phyloP scores from a whole-genome alignment of 2,113 vertebrate genomes.

The Trichechus manatus region DNA sequence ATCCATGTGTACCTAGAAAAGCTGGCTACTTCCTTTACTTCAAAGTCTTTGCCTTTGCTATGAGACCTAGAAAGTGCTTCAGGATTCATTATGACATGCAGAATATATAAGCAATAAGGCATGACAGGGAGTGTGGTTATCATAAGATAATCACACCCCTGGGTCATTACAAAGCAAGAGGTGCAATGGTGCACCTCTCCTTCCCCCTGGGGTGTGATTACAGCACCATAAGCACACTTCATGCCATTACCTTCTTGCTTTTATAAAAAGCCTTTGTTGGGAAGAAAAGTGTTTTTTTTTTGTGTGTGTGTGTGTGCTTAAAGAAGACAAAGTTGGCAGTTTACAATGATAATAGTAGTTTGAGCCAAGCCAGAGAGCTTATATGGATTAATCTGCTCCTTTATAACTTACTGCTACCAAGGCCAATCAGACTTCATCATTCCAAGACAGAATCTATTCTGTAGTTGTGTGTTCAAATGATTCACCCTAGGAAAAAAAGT shows the following conservation, averaged over 20 bases:
- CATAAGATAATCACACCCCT: constrained; percentile 91
- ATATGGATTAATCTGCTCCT: constrained; percentile 77
- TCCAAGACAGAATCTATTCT: constrained; percentile 71
- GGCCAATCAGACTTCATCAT: constrained; percentile 76
- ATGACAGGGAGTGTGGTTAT: constrained; percentile 90
- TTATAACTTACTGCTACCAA: constrained; percentile 81
- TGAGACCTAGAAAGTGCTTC: constrained; percentile 88
- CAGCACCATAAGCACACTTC: constrained; percentile 85
- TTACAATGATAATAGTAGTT: constrained; percentile 84
- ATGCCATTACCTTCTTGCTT: constrained; percentile 87
- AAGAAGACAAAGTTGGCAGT: constrained; percentile 86
- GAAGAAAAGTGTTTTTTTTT: constrained; percentile 82
- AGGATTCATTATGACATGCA: constrained; percentile 90
- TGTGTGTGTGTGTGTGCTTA: constrained; percentile 84
- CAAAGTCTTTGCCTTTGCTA: constrained; percentile 88
- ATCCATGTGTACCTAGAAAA: constrained; percentile 89
- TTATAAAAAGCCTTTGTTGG: constrained; percentile 88
- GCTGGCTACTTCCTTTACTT: constrained; percentile 87
- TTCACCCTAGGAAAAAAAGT: constrained; percentile 41
- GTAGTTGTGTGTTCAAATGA: constrained; percentile 73
- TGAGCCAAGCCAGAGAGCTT: constrained; percentile 80
- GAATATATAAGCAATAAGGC: constrained; percentile 91
- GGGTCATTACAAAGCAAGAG: constrained; percentile 91
- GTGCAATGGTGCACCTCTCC: constrained; percentile 85
- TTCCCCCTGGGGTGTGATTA: constrained; percentile 90